Evolutionary conservation across 2,797 vertebrate species (phyloP).

Genomic region (Dallia pectoralis): DNA sequence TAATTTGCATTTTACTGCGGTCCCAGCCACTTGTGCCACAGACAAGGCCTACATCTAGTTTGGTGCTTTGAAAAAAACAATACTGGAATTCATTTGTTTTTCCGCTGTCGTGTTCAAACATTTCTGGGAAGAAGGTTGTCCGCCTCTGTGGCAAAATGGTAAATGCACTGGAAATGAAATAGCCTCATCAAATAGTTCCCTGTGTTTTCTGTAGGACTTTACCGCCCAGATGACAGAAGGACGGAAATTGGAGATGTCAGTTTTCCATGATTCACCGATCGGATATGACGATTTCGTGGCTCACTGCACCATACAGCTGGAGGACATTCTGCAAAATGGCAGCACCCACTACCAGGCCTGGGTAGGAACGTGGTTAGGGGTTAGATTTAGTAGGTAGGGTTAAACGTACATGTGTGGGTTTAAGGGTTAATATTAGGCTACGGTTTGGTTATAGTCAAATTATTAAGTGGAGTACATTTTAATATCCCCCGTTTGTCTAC

Average conservation of each 20-base stretch:
- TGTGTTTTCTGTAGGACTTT: background rate
- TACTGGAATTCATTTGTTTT: too few species aligned
- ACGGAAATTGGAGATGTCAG: constrained; percentile 93
- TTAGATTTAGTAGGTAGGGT: background rate
- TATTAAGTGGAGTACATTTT: background rate
- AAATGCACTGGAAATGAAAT: too few species aligned
- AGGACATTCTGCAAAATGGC: constrained; percentile 98
- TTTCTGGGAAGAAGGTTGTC: too few species aligned
- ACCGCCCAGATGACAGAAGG: constrained; percentile 84
- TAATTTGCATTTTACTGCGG: too few species aligned
- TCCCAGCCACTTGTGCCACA: too few species aligned
- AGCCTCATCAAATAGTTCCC: too few species aligned
- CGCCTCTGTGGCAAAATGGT: too few species aligned
- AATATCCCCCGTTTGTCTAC: background rate
- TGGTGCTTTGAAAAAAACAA: too few species aligned
- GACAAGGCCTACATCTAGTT: too few species aligned
- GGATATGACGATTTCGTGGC: constrained; percentile 99
- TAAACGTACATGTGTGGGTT: background rate
- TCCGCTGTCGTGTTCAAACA: too few species aligned
- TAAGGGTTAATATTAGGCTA: background rate
- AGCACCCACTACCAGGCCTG: constrained; percentile 98
- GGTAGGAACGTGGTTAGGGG: constrained; percentile 73
- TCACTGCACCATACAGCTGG: constrained; percentile 99
- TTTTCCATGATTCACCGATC: constrained; percentile 98
- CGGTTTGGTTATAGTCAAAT: too few species aligned